Conservation (phyloP, 2,113 vertebrate genomes). For the Amazona guildingii region DNA sequence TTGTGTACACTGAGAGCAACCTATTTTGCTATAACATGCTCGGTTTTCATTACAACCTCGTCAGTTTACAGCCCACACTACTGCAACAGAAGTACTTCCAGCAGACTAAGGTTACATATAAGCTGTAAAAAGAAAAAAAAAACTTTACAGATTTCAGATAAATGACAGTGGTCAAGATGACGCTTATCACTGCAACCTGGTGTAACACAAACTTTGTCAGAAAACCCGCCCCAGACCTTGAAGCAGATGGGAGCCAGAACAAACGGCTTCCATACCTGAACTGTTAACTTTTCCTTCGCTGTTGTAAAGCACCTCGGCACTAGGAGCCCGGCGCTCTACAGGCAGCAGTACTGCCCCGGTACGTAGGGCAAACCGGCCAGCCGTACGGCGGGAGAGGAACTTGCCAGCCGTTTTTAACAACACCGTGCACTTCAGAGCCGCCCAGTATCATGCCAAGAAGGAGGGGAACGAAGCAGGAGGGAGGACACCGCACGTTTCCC, state of each 20-base stretch:
- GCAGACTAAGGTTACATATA: not conserved
- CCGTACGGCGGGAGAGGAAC: not conserved
- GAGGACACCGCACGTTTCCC: not conserved
- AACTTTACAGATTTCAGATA: not conserved
- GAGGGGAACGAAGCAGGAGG: not conserved
- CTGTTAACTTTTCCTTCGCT: not conserved
- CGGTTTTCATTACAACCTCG: not conserved
- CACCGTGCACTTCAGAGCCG: not conserved
- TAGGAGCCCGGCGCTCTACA: not conserved
- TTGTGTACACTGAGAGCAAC: not conserved
- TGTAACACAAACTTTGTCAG: not conserved
- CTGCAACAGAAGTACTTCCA: not conserved
- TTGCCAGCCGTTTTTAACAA: not conserved
- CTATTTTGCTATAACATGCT: not conserved
- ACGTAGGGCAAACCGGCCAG: not conserved
- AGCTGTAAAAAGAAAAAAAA: not conserved
- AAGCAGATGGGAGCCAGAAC: not conserved
- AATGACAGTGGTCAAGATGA: not conserved
- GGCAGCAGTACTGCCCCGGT: not conserved
- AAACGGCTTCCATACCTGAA: not conserved
- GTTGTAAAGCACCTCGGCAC: accelerated
- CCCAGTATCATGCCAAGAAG: not conserved
- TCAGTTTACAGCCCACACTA: not conserved
- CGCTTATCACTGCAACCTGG: not conserved
- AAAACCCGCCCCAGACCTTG: not conserved